A percentile compares a stretch with the other conserved stretches of the same genome.
Evolutionary conservation across 2,888 invertebrate genomes (phyloP).

Genomic region (Epistrophe grossulariae): DNA sequence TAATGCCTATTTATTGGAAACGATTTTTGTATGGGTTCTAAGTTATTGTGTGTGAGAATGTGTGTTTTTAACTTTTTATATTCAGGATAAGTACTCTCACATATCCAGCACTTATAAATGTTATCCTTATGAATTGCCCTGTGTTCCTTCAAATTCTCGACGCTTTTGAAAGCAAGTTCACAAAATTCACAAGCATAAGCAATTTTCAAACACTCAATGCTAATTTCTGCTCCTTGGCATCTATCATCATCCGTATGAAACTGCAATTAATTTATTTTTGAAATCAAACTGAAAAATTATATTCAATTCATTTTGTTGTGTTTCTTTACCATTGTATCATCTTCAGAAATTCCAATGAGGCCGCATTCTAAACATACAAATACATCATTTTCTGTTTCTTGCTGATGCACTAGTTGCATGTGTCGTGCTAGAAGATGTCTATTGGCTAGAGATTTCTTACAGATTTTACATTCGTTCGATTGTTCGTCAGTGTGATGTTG

Average conservation of each 20-base stretch:
- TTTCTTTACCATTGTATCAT: slow-evolving; percentile 77
- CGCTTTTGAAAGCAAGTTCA: slow-evolving; percentile 79
- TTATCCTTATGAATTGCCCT: slow-evolving; percentile 77
- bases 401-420: slow-evolving; percentile 77
- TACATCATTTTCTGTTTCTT: slow-evolving; percentile 59
- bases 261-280: slow-evolving; percentile 42
- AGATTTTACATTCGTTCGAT: slow-evolving; percentile 78
- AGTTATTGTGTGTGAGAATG: slow-evolving; percentile 78
- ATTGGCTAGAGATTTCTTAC: slow-evolving; percentile 79
- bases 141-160: slow-evolving; percentile 78
- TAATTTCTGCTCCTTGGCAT: slow-evolving; percentile 39
- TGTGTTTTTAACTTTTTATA: slow-evolving; percentile 75
- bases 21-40: slow-evolving; percentile 67
- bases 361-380: slow-evolving; percentile 80
- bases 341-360: slow-evolving; percentile 77
- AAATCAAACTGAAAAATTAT: neutral
- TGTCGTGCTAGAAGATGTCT: slow-evolving; percentile 80
- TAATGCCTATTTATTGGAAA: slow-evolving; percentile 76
- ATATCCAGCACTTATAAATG: slow-evolving; percentile 67
- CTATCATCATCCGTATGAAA: slow-evolving; percentile 47
- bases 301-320: neutral
- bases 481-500: slow-evolving; percentile 66
- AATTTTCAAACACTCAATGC: slow-evolving; percentile 51
- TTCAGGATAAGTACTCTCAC: slow-evolving; percentile 62
- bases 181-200: slow-evolving; percentile 81